Evolutionary conservation across 2,797 vertebrate genomes (phyloP).

Genomic region (Luscinia luscinia): DNA sequence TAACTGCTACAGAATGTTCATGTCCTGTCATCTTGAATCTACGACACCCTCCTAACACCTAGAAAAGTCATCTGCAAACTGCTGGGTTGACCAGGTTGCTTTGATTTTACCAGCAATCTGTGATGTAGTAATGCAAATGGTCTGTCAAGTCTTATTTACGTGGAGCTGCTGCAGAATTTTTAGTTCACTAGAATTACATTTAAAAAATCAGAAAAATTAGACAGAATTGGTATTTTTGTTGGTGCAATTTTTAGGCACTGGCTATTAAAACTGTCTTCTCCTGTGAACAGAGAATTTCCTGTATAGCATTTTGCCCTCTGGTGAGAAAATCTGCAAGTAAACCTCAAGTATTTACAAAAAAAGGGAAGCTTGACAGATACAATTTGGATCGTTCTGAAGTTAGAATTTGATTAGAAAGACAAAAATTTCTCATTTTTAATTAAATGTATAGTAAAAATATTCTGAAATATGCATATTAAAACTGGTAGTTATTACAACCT

Average conservation of each 20-base stretch:
- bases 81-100: neutral
- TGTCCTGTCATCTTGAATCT: neutral
- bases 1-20: neutral
- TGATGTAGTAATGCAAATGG: neutral
- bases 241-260: neutral
- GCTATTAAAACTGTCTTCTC: neutral
- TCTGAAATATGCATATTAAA: neutral
- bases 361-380: neutral
- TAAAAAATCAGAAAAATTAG: neutral
- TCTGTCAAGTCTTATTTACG: neutral
- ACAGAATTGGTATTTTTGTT: neutral
- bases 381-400: neutral
- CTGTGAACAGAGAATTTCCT: neutral
- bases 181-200: neutral
- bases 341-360: neutral
- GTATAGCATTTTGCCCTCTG: neutral
- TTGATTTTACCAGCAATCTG: neutral
- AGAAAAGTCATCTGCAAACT: neutral
- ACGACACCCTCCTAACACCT: neutral
- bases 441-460: neutral
- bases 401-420: neutral
- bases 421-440: neutral
- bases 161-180: neutral
- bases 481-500: neutral
- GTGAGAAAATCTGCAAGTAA: neutral